Evolutionary conservation across 2,888 invertebrate genomes (phyloP).

Genomic region (Callyntrura sp.): DNA sequence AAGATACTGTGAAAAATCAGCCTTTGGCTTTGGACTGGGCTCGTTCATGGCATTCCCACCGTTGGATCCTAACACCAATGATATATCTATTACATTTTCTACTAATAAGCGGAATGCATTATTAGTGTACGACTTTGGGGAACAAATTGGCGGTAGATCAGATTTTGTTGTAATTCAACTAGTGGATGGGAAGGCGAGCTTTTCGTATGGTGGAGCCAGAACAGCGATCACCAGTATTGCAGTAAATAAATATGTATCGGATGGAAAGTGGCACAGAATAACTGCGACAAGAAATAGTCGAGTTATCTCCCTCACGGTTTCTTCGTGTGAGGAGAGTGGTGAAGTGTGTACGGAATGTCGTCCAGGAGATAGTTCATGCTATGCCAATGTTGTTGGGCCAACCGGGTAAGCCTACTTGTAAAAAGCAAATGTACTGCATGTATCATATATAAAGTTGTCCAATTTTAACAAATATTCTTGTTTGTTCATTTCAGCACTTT

Average conservation of each 20-base stretch:
- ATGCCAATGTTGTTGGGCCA: slow-evolving; percentile 94
- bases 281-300: slow-evolving; percentile 96
- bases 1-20: slow-evolving; percentile 95
- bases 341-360: slow-evolving; percentile 94
- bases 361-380: slow-evolving; percentile 93
- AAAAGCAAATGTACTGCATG: slow-evolving; percentile 19
- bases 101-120: slow-evolving; percentile 95
- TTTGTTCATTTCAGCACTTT: slow-evolving; percentile 89
- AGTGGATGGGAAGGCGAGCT: slow-evolving; percentile 92
- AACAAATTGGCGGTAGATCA: slow-evolving; percentile 94
- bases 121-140: slow-evolving; percentile 96
- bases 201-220: slow-evolving; percentile 95
- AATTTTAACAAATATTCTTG: not conserved
- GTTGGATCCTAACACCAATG: slow-evolving; percentile 95
- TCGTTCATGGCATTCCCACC: slow-evolving; percentile 96
- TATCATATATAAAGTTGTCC: too few relatives aligned
- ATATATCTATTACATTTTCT: slow-evolving; percentile 95
- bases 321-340: slow-evolving; percentile 93
- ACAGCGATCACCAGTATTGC: slow-evolving; percentile 94
- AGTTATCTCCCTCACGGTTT: slow-evolving; percentile 93
- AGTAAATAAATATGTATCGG: slow-evolving; percentile 90
- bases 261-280: slow-evolving; percentile 96
- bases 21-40: slow-evolving; percentile 94
- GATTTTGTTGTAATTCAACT: slow-evolving; percentile 97
- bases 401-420: slow-evolving; percentile 92